A percentile compares a stretch with the other conserved stretches of the same genome.
These are phyloP conservation scores for Embiotoca jacksoni DNA, from an alignment of 2,113 vertebrate species.

Conservation along the genomic window DNA sequence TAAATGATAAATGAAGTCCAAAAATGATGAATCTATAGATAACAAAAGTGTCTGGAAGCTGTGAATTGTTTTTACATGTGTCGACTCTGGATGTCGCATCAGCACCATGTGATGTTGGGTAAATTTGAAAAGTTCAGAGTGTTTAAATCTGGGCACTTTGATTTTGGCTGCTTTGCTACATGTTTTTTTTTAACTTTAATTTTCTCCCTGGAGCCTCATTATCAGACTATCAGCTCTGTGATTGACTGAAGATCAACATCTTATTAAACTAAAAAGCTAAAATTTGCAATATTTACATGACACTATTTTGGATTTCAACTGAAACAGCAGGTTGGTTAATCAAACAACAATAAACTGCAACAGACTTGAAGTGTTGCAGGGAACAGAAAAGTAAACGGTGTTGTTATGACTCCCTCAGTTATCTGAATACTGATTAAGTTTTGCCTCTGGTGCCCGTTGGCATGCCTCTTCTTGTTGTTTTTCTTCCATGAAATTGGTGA, in stretches of 20 bases:
- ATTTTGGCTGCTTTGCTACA: conserved; percentile 7
- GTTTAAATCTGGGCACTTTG: conserved; percentile 17
- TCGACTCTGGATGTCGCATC: too few species aligned
- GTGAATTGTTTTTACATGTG: too few species aligned
- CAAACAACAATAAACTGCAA: background rate
- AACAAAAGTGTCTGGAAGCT: too few species aligned
- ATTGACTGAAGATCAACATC: background rate
- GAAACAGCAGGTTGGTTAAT: background rate
- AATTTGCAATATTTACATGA: background rate
- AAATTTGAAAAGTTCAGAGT: conserved; percentile 4
- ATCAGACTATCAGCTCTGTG: background rate
- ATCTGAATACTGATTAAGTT: conserved; percentile 22
- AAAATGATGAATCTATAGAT: too few species aligned
- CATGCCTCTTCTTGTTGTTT: conserved; percentile 41
- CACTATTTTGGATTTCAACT: background rate
- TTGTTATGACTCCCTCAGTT: conserved; percentile 16
- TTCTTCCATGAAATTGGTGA: conserved; percentile 24
- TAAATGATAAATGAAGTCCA: too few species aligned
- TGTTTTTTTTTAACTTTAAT: conserved; percentile 32
- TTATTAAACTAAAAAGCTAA: background rate
- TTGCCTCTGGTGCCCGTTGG: background rate
- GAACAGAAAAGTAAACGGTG: background rate
- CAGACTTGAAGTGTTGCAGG: background rate
- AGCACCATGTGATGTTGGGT: too few species aligned
- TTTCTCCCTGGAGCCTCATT: conserved; percentile 21